Evolutionary conservation across 2,113 vertebrate species (phyloP).

Genomic region (human (Homo sapiens)): GRCh38 chr5:119048001-119048500

Average conservation of each 20-base stretch:
- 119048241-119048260: background rate
- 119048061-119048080: conserved; percentile 1
- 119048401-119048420: background rate
- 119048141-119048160: background rate
- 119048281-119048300: background rate
- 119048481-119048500: background rate
- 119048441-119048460: background rate
- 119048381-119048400: no score
- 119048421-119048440: background rate
- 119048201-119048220: background rate
- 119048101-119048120: background rate
- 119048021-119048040: background rate
- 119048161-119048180: background rate
- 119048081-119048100: conserved; percentile 1
- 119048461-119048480: background rate
- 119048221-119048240: conserved; percentile 11
- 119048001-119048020: background rate
- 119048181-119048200: background rate
- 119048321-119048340: background rate
- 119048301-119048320: background rate
- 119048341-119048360: no score
- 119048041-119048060: background rate
- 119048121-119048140: background rate
- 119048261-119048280: conserved; percentile 11
- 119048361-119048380: no score